A percentile compares a stretch with the other conserved stretches of the same genome.
phyloP scores from a whole-genome alignment of 2,797 vertebrate species.

The Thaleichthys pacificus region DNA sequence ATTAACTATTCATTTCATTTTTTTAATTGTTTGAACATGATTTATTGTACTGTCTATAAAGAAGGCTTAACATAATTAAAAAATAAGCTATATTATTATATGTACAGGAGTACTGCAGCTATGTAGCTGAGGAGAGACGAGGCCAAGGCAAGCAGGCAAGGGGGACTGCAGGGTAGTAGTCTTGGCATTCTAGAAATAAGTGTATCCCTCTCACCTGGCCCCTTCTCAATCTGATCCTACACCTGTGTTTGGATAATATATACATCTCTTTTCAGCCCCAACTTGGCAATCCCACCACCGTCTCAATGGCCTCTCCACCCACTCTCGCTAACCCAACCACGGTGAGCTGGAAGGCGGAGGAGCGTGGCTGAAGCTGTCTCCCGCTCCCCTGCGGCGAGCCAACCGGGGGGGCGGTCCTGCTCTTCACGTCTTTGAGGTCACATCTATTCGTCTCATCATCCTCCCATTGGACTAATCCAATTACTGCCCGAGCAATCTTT shows the following conservation, averaged over 20 bases:
- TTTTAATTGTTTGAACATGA: constrained; percentile 61
- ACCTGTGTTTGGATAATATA: constrained; percentile 38
- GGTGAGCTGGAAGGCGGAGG: too few species aligned
- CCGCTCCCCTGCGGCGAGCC: constrained; percentile 43
- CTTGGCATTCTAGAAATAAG: constrained; percentile 21
- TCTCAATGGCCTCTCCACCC: constrained; percentile 18
- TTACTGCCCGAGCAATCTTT: constrained; percentile 67
- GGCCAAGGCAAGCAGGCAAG: constrained; percentile 52
- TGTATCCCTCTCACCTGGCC: constrained; percentile 33
- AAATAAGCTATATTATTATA: constrained; percentile 83
- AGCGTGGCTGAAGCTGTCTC: background rate
- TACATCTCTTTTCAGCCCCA: constrained; percentile 36
- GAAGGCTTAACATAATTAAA: constrained; percentile 78
- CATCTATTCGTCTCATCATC: constrained; percentile 57
- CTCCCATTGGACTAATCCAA: constrained; percentile 66
- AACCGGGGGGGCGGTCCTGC: constrained; percentile 61
- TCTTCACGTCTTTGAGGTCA: constrained; percentile 35
- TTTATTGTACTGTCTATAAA: constrained; percentile 73
- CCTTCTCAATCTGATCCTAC: constrained; percentile 39
- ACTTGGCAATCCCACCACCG: constrained; percentile 15
- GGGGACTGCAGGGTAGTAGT: constrained; percentile 41
- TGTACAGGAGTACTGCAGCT: constrained; percentile 74
- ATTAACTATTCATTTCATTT: constrained; percentile 69
- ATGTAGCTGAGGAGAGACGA: constrained; percentile 60
- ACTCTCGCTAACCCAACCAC: background rate